Evolutionary conservation across 2,797 vertebrate genomes (phyloP).

Genomic region (Platyrinchus mystaceus): DNA sequence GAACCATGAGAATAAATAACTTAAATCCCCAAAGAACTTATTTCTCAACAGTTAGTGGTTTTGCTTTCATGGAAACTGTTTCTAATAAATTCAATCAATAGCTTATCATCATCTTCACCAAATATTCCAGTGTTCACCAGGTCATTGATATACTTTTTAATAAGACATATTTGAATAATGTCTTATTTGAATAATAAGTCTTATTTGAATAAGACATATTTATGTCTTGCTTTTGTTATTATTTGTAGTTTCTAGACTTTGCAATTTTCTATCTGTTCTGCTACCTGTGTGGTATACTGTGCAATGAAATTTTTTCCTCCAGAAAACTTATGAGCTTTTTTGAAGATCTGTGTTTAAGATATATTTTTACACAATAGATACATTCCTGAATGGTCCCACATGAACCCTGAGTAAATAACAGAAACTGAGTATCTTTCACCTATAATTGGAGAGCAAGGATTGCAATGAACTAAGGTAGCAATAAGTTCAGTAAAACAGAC

Average conservation of each 20-base stretch:
- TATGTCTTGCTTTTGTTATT: neutral
- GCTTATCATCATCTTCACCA: neutral
- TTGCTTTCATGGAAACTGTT: neutral
- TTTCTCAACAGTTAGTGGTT: neutral
- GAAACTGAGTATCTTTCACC: neutral
- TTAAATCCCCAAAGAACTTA: neutral
- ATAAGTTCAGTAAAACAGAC: slow-evolving; percentile 17
- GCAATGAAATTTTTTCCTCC: neutral
- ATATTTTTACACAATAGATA: neutral
- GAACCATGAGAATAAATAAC: neutral
- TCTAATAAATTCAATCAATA: neutral
- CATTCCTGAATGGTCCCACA: neutral
- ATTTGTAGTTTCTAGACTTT: neutral
- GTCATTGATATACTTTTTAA: neutral
- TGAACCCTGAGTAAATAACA: neutral
- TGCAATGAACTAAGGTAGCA: neutral
- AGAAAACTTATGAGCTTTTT: neutral
- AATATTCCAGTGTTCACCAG: neutral
- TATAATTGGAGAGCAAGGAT: neutral
- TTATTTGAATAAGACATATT: neutral
- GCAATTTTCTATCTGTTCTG: neutral
- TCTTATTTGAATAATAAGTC: neutral
- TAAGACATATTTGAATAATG: neutral
- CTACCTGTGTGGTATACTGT: neutral
- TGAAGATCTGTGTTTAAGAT: neutral